A percentile compares a stretch with the other conserved stretches of the same genome.
phyloP scores from a whole-genome alignment of 35 echinoderm and acorn worm species.

The Amphiura filiformis region DNA sequence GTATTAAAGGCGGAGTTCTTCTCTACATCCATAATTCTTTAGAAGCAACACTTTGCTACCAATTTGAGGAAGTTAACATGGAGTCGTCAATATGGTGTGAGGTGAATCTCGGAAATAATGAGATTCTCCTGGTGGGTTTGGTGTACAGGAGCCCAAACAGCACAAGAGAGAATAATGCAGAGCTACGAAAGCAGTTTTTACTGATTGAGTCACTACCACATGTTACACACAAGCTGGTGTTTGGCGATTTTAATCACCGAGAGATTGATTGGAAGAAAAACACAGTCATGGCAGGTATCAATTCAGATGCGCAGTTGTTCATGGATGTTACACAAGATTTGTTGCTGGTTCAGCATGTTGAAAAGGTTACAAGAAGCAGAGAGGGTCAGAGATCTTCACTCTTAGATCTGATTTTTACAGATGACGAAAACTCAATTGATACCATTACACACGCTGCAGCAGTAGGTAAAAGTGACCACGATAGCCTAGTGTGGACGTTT shows the following conservation, averaged over 20 bases:
- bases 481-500: neutral
- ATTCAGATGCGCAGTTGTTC: neutral
- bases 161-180: neutral
- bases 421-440: neutral
- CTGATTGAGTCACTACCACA: neutral
- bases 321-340: neutral
- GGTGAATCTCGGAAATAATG: neutral
- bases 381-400: neutral
- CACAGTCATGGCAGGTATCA: neutral
- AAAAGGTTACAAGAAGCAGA: neutral
- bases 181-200: neutral
- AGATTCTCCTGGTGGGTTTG: neutral
- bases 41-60: neutral
- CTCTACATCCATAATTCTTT: neutral
- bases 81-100: slow-evolving; percentile 18
- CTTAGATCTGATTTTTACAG: neutral
- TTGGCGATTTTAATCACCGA: neutral
- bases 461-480: slow-evolving; percentile 17
- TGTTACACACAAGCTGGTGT: neutral
- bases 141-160: slow-evolving; percentile 15
- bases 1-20: neutral
- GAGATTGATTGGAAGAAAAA: neutral
- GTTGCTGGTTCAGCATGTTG: neutral
- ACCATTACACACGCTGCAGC: neutral
- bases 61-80: neutral